Base-by-base conservation (phyloP, 1,140 invertebrate genomes). In the Anastrepha ludens region DNA sequence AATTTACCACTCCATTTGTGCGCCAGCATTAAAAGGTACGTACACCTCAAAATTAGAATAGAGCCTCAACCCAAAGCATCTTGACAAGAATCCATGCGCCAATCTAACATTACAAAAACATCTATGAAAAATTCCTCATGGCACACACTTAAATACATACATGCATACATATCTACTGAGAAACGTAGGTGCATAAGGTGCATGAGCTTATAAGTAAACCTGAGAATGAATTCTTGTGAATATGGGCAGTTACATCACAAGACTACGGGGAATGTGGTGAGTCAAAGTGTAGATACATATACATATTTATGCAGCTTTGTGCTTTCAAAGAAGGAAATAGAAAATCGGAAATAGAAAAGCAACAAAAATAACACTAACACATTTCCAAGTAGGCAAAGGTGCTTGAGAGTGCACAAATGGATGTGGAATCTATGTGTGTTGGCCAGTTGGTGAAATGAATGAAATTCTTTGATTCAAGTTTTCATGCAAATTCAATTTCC, bases 401-500 rank as follows among this genome's bases (percentile, higher is more conserved):
- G 55, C 2, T 58, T 58, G 55, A 7, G 13, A 58, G 13, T 8
- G 13, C 55, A 13, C 7, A 58, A 8, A 58, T 58, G 55, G 1
- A 2, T 58, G 13, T 7, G 60, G 9, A 62, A 29, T 11, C 17
- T 67, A 39, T 11, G 44, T 55, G 1, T n/a, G 17, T 3, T 6
- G 13, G 15, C n/a, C 41, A 74, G 70, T 74, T 17, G 13, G 2
- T 47, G 15, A 74, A 74, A 50, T 47, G 70, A 20, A 58, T 81
- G 47, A 81, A 81, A 55, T n/a, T 47, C 74, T 81, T 81, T 81
- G 74, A 58, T 50, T 81, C 55, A 17, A 81, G 47, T 81, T 29
- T 81, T n/a, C 55, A 81, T 55, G 20, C 74, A 81, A 81, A 81
- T 58, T 58, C 74, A 81, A 81, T 81, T 81, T 81, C 74, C 74